A percentile compares a stretch with the other conserved stretches of the same genome.
phyloP scores from a whole-genome alignment of 2,113 vertebrate species.

The Castor canadensis region DNA sequence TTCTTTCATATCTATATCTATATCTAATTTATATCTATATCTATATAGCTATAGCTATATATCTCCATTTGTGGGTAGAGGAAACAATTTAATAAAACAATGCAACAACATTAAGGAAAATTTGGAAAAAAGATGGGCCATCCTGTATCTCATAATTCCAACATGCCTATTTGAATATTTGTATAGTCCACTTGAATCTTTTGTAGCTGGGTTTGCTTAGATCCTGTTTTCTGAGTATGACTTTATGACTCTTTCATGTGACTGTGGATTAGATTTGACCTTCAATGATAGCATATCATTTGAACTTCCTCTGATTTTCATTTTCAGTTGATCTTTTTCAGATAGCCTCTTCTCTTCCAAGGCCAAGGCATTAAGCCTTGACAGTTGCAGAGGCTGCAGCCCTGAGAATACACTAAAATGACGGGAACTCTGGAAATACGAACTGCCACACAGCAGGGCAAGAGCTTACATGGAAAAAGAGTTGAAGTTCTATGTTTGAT shows the following conservation, averaged over 20 bases:
- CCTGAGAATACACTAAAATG: not conserved
- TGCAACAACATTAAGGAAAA: not conserved
- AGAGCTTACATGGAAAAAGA: not conserved
- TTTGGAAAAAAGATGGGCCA: not conserved
- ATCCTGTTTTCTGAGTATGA: not conserved
- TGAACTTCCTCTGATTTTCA: not conserved
- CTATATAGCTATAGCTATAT: too few relatives aligned
- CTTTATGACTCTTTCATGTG: not conserved
- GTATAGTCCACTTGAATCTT: not conserved
- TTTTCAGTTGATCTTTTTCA: not conserved
- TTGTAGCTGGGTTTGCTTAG: not conserved
- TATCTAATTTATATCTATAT: too few relatives aligned
- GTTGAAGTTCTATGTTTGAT: not conserved
- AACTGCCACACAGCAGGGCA: not conserved
- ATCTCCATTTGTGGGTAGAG: not conserved
- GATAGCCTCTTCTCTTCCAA: not conserved
- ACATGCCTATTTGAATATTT: not conserved
- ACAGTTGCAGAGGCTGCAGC: not conserved
- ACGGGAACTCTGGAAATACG: not conserved
- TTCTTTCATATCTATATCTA: too few relatives aligned
- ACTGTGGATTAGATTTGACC: not conserved
- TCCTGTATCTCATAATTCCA: not conserved
- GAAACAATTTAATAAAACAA: slow-evolving; percentile 27
- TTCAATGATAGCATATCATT: not conserved
- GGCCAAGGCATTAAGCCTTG: not conserved